Evolutionary conservation across 2,888 invertebrate genomes (phyloP), one percentile per base, ranked within the genome.

Genomic region (Drosophila rubida): DNA sequence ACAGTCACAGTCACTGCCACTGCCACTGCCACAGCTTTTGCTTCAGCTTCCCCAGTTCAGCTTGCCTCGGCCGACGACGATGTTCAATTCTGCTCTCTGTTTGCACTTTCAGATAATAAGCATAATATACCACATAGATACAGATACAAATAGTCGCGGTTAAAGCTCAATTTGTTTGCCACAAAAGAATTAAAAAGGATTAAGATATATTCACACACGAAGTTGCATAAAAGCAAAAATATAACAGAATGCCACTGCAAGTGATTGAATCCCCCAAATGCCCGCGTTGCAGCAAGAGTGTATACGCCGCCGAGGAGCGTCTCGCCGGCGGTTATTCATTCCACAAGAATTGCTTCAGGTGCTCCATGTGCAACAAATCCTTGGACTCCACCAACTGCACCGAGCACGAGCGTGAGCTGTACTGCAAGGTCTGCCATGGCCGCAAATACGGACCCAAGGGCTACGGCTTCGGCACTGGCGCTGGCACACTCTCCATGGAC

Each of bases 311-410:
- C 4, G 84, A 85, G 70, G 84, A 85, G 75, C 84, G 84, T 50
- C 63, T 85, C 44, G 84, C 84, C 22, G 84, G 84, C 58, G 84
- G 84, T 16, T 85, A 85, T 81, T 69, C 62, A 72, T 85, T 85
- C 87, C 84, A 85, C 87, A 85, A 85, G 85, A 72, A 87, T 55
- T 85, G 84, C 87, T 85, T 87, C 66, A 88, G 88, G 66, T 85
- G 84, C 69, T 78, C 88, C 25, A 81, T 85, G 88, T 85, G 84
- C 79, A 85, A 85, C 77, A 85, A 85, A 85, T 87, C 87, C 2
- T 50, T 85, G 68, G 84, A 85, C 62, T 85, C 84, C 30, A 85
- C 84, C 85, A 85, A 85, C 45, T 88, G 84, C 49, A 51, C 84
- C 23, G 84, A 85, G 74, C 84, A 85, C 57, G 84, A 85, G 13